These are phyloP conservation scores for Neoniphon sammara DNA, from an alignment of 2,797 vertebrate species.

Conservation along the genomic window DNA sequence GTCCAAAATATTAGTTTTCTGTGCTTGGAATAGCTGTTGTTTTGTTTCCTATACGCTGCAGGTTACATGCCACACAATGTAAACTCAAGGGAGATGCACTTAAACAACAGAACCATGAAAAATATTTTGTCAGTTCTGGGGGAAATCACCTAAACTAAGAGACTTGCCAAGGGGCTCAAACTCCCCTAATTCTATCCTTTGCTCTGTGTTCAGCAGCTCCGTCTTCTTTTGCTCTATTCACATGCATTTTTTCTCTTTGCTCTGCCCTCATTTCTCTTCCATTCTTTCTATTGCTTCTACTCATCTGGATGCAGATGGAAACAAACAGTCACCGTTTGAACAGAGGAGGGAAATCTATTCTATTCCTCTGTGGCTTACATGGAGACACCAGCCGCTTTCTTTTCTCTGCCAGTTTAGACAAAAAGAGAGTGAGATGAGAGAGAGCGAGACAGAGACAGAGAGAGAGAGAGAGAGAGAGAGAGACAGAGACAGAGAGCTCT, in stretches of 20 bases:
- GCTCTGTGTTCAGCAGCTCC: background rate
- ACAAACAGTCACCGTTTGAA: conserved; percentile 33
- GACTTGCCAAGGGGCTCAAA: conserved; percentile 9
- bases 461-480: conserved; percentile 10
- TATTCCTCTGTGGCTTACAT: conserved; percentile 27
- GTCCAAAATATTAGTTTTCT: conserved; percentile 19
- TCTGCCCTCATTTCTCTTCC: conserved; percentile 26
- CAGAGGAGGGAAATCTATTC: conserved; percentile 30
- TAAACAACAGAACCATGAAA: conserved; percentile 12
- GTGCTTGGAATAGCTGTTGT: conserved; percentile 8
- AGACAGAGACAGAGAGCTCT: conserved; percentile 27
- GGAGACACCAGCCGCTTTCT: conserved; percentile 22
- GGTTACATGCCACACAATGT: conserved; percentile 9
- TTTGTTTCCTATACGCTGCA: background rate
- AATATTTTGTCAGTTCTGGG: background rate
- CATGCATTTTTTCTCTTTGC: conserved; percentile 14
- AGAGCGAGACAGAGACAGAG: conserved; percentile 19
- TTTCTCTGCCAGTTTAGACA: conserved; percentile 24
- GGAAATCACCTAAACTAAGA: background rate
- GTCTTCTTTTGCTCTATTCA: conserved; percentile 4
- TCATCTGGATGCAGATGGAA: conserved; percentile 57
- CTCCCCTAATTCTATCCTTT: conserved; percentile 17
- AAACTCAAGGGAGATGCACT: conserved; percentile 29
- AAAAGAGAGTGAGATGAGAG: conserved; percentile 30
- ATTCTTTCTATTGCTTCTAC: conserved; percentile 41